Percentiles rank a stretch among this genome's conserved stretches.
Evolutionary conservation across 1,140 invertebrate species (phyloP).

Genomic region (Nasonia longicornis): DNA sequence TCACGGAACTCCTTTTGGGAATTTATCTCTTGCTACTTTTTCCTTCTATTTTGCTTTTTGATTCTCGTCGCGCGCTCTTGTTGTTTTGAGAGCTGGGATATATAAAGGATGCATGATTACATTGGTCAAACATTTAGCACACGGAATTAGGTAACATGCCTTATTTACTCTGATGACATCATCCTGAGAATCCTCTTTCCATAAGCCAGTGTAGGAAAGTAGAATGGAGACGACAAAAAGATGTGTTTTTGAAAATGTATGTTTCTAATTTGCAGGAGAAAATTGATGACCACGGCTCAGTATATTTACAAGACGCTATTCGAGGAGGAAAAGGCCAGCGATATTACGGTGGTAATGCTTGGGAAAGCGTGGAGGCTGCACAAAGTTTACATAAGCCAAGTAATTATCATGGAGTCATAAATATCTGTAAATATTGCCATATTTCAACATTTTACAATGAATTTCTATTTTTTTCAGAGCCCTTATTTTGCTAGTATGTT

Average conservation of each 20-base stretch:
- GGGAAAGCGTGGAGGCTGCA: slow-evolving; percentile 82
- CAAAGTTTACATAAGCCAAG: slow-evolving; percentile 83
- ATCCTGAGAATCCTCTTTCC: slow-evolving; percentile 35
- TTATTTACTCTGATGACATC: slow-evolving; percentile 53
- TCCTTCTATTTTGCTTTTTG: not conserved
- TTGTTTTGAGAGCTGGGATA: not conserved
- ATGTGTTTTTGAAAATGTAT: slow-evolving; percentile 34
- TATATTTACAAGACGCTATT: slow-evolving; percentile 86
- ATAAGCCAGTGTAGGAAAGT: slow-evolving; percentile 14
- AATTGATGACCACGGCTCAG: slow-evolving; percentile 79
- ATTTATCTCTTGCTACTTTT: not conserved
- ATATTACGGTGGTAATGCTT: slow-evolving; percentile 80
- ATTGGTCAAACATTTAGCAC: slow-evolving; percentile 24
- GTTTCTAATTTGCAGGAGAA: slow-evolving; percentile 71
- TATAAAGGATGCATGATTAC: not conserved
- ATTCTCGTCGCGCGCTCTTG: not conserved
- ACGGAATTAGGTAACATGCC: slow-evolving; percentile 42
- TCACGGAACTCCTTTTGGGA: not conserved
- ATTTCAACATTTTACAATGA: slow-evolving; percentile 7
- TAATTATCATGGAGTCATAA: slow-evolving; percentile 54
- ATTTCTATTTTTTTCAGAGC: slow-evolving; percentile 71
- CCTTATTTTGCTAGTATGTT: slow-evolving; percentile 89
- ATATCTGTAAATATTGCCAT: not conserved
- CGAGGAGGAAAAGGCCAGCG: slow-evolving; percentile 81
- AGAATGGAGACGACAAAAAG: not conserved